Percentiles rank a stretch among this genome's conserved stretches.
Conservation (phyloP, 2,113 vertebrate genomes). For the Prinia subflava region DNA sequence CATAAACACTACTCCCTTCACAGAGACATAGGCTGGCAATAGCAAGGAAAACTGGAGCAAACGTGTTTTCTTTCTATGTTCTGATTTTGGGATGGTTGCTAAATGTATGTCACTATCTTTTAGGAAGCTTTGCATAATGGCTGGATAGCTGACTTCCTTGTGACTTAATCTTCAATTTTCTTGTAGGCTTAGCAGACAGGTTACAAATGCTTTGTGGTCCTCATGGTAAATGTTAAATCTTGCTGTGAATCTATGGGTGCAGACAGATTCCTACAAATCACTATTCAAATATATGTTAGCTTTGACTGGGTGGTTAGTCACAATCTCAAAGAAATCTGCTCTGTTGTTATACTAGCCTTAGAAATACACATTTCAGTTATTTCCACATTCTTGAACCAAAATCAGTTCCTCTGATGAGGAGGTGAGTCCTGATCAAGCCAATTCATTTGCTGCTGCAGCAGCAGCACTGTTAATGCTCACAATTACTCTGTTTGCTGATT, state of each 20-base stretch:
- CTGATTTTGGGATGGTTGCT: not conserved
- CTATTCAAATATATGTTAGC: not conserved
- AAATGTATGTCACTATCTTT: not conserved
- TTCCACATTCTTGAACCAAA: not conserved
- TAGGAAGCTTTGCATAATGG: not conserved
- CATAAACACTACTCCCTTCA: not conserved
- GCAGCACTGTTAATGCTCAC: not conserved
- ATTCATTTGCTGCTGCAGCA: not conserved
- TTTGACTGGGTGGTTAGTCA: not conserved
- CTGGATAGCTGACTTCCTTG: not conserved
- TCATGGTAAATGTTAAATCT: not conserved
- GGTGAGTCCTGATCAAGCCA: not conserved
- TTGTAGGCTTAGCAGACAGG: not conserved
- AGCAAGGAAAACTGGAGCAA: not conserved
- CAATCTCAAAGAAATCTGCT: not conserved
- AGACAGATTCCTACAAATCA: not conserved
- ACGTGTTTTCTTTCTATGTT: not conserved
- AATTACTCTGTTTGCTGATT: not conserved
- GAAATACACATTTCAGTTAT: not conserved
- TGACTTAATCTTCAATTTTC: not conserved
- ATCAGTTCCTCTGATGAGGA: not conserved
- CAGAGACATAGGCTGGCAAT: not conserved
- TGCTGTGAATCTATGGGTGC: not conserved
- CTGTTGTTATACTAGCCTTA: not conserved
- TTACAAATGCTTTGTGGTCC: not conserved